Percentiles rank a stretch among this genome's conserved stretches.
Conservation (phyloP, 2,113 vertebrate species). For the Anser brachyrhynchus region DNA sequence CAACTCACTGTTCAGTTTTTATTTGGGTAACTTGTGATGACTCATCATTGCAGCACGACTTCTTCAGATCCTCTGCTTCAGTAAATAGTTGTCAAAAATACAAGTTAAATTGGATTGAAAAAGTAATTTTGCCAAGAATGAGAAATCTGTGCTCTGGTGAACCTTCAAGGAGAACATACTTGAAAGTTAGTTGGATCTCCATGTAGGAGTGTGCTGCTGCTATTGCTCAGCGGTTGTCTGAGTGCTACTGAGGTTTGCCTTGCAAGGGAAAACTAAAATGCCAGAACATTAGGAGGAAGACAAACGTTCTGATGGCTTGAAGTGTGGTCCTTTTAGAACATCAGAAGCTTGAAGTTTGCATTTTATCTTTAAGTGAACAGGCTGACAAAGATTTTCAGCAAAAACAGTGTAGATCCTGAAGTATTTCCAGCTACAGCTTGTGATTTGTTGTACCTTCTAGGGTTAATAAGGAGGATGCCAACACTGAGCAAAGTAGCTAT, state of each 20-base stretch:
- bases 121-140: not conserved
- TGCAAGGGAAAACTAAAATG: not conserved
- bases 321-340: not conserved
- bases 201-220: not conserved
- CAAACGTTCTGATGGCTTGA: not conserved
- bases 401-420: not conserved
- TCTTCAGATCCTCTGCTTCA: not conserved
- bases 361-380: not conserved
- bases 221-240: not conserved
- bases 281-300: not conserved
- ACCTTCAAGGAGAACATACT: not conserved
- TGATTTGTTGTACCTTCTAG: not conserved
- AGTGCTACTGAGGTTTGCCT: not conserved
- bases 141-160: not conserved
- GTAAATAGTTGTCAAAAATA: not conserved
- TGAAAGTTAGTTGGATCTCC: not conserved
- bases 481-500: not conserved
- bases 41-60: not conserved
- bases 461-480: not conserved
- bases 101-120: not conserved
- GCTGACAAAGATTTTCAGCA: not conserved
- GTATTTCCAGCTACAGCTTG: not conserved
- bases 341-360: not conserved
- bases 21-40: not conserved
- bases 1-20: not conserved